Percentiles rank a stretch among this genome's conserved stretches.
These are phyloP conservation scores for Cromileptes altivelis DNA, from an alignment of 2,113 vertebrate species.

Conservation along the genomic window DNA sequence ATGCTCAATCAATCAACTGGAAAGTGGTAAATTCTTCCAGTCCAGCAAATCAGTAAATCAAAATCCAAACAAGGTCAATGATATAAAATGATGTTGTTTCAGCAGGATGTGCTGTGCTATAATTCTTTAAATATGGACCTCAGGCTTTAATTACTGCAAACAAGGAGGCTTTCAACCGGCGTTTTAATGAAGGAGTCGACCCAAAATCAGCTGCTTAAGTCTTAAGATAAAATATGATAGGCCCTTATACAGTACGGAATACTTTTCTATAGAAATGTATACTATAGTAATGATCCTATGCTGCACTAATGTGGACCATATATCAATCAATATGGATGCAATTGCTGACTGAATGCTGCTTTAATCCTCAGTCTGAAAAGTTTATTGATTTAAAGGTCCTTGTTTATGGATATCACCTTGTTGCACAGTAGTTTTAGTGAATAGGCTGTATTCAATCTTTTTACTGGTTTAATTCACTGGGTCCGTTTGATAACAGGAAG, in stretches of 20 bases:
- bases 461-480: too few species aligned
- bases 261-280: too few species aligned
- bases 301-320: not conserved
- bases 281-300: not conserved
- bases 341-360: not conserved
- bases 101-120: constrained; percentile 4
- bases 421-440: too few species aligned
- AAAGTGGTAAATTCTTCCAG: constrained; percentile 17
- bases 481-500: too few species aligned
- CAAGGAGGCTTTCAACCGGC: not conserved
- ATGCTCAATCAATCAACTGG: constrained; percentile 36
- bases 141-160: constrained; percentile 35
- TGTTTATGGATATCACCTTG: too few species aligned
- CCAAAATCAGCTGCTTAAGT: constrained; percentile 32
- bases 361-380: not conserved
- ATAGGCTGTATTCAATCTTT: too few species aligned
- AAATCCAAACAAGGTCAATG: constrained; percentile 27
- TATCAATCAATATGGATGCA: constrained; percentile 15
- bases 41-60: constrained; percentile 23
- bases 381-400: not conserved
- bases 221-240: not conserved
- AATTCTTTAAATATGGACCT: constrained; percentile 25
- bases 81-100: constrained; percentile 39
- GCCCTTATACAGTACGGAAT: not conserved
- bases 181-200: constrained; percentile 20